phyloP scores from a whole-genome alignment of 2,888 invertebrate species.

The Heliconius sara region DNA sequence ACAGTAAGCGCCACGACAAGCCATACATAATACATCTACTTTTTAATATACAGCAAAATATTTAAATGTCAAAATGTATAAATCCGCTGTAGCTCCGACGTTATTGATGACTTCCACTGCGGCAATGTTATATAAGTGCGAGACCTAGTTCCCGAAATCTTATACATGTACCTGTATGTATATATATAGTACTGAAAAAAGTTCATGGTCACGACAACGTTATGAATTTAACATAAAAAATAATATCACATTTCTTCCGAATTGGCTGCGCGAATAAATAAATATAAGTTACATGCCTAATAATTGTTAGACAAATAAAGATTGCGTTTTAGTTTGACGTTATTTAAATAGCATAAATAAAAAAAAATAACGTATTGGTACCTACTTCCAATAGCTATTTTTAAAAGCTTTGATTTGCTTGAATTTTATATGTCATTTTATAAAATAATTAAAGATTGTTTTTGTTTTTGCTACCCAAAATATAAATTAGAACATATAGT shows the following conservation, averaged over 20 bases:
- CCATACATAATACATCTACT: too few relatives aligned
- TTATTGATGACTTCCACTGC: conserved; percentile 26
- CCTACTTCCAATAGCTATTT: neutral
- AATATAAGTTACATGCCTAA: neutral
- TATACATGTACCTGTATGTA: neutral
- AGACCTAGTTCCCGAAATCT: conserved; percentile 11
- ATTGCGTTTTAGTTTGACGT: neutral
- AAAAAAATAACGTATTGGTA: neutral
- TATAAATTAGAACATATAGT: too few relatives aligned
- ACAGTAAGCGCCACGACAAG: too few relatives aligned
- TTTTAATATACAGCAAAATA: neutral
- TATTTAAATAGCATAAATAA: neutral
- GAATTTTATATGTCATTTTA: too few relatives aligned
- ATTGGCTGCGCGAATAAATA: neutral
- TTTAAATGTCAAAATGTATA: neutral
- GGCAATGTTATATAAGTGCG: conserved; percentile 19
- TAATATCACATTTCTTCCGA: neutral
- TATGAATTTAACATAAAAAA: neutral
- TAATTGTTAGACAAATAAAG: neutral
- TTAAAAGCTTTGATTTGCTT: too few relatives aligned
- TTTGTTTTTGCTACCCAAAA: too few relatives aligned
- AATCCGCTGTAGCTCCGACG: neutral
- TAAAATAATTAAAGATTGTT: too few relatives aligned
- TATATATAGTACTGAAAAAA: neutral
- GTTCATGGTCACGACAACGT: conserved; percentile 16